phyloP scores from a whole-genome alignment of 2,888 invertebrate species.

The Blera fallax region DNA sequence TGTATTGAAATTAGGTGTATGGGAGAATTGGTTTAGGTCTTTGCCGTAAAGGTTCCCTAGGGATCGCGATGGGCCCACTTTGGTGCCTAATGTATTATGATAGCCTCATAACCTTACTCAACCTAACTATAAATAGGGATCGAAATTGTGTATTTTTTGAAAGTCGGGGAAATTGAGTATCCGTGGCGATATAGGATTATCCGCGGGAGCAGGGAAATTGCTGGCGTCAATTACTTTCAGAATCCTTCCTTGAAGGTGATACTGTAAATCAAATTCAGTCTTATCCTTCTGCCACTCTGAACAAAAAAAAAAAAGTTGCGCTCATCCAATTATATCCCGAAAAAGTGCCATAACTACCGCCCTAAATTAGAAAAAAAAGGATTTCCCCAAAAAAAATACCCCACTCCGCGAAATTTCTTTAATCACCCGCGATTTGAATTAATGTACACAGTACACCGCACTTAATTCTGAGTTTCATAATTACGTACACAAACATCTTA shows the following conservation, averaged over 20 bases:
- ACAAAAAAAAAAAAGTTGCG: neutral
- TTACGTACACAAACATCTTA: neutral
- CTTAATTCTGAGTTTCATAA: slow-evolving; percentile 16
- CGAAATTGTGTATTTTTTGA: too few relatives aligned
- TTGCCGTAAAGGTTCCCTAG: too few relatives aligned
- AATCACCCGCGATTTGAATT: slow-evolving; percentile 21
- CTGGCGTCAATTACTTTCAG: too few relatives aligned
- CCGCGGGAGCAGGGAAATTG: too few relatives aligned
- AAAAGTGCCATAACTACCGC: slow-evolving; percentile 14
- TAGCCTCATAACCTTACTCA: too few relatives aligned
- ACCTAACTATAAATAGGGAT: too few relatives aligned
- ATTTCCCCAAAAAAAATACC: neutral
- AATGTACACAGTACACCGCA: slow-evolving; percentile 23
- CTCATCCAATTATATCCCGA: slow-evolving; percentile 23
- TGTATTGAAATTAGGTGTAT: too few relatives aligned
- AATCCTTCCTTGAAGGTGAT: neutral
- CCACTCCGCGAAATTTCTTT: slow-evolving; percentile 11
- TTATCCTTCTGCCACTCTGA: neutral
- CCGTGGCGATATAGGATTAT: too few relatives aligned
- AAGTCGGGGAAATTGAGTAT: too few relatives aligned
- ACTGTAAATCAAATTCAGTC: neutral
- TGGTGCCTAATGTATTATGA: too few relatives aligned
- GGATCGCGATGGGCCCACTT: too few relatives aligned
- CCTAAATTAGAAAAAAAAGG: neutral
- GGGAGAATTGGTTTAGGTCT: too few relatives aligned